These are phyloP conservation scores for Cryptoblepharus egeriae DNA, from an alignment of 2,797 vertebrate genomes.

Conservation along the genomic window DNA sequence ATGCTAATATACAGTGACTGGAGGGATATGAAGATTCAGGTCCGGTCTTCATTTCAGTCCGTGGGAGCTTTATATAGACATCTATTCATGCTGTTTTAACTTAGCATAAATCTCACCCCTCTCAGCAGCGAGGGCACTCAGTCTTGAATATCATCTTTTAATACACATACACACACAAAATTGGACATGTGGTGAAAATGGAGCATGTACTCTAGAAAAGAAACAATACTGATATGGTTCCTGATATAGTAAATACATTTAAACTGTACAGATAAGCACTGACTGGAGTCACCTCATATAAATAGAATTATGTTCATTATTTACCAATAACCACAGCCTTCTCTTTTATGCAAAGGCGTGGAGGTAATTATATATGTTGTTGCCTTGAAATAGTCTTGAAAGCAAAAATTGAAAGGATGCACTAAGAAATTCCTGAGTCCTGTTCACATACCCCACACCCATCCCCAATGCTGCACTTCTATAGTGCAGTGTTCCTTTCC, in stretches of 20 bases:
- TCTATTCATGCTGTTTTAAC: conserved; percentile 38
- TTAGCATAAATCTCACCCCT: conserved; percentile 24
- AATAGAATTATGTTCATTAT: conserved; percentile 76
- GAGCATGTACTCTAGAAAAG: conserved; percentile 46
- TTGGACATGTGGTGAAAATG: conserved; percentile 57
- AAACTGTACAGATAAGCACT: conserved; percentile 75
- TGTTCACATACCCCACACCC: conserved; percentile 38
- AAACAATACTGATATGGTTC: conserved; percentile 78
- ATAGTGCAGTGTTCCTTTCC: conserved; percentile 78
- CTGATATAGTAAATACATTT: conserved; percentile 75
- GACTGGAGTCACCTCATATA: conserved; percentile 64
- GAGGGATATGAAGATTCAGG: conserved; percentile 10
- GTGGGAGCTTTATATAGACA: conserved; percentile 19
- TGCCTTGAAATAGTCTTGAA: conserved; percentile 74
- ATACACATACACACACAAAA: conserved; percentile 36
- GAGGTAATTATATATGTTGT: conserved; percentile 74
- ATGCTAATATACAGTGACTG: conserved; percentile 38
- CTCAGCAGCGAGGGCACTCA: conserved; percentile 6
- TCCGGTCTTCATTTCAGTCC: conserved; percentile 37
- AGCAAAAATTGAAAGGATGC: conserved; percentile 72
- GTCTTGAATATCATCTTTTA: conserved; percentile 34
- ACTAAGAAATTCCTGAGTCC: conserved; percentile 65
- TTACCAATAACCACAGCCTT: conserved; percentile 74
- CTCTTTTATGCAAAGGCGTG: conserved; percentile 70
- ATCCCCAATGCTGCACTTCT: conserved; percentile 70